Evolutionary conservation across 2,113 vertebrate genomes (phyloP), one percentile per base, ranked within the genome.

Genomic region (Myanophis thanlyinensis): DNA sequence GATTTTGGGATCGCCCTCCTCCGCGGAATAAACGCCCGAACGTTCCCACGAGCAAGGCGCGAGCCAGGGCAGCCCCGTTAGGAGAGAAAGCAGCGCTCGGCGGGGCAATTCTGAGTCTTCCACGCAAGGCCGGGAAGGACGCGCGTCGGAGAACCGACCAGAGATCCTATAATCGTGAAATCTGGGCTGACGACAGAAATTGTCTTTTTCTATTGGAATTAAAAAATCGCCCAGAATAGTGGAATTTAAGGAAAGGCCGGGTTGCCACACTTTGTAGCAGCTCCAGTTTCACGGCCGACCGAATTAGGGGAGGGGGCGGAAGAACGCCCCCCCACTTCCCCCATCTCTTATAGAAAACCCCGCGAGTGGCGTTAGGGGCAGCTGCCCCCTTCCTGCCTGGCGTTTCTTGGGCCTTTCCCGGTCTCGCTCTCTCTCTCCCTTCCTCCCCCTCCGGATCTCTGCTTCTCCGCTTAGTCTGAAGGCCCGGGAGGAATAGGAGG

Each of bases 401-500:
- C 48, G 35, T 40, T n/a, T 5, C 47, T 56, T 67, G 87, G 52
- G 92, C 87, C 46, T 25, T 91, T 93, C 52, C 15, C n/a, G 13
- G 67, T 15, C n/a, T 35, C 59, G 4, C 59, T 11, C 4, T 1
- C 10, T 11, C 97, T 96, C 93, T 91, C 90, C n/a, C n/a, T n/a
- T n/a, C n/a, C 94, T 93, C 96, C 96, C 92, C 94, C 94, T 96
- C 95, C 93, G 95, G 93, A 91, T 54, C 91, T 90, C 95, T 20
- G 93, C 59, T 47, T 94, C 93, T 23, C 93, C 93, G 90, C 87
- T 95, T 93, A 1, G 89, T 93, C 88, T 95, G 96, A 96, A 96
- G 92, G 30, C 88, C 95, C 92, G 94, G 93, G 96, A 97, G 94
- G 93, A 94, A 95, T 95, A 94, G 95, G 93, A 92, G 94, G 94